Evolutionary conservation across 2,797 vertebrate species (phyloP).

Genomic region (Anguilla anguilla): DNA sequence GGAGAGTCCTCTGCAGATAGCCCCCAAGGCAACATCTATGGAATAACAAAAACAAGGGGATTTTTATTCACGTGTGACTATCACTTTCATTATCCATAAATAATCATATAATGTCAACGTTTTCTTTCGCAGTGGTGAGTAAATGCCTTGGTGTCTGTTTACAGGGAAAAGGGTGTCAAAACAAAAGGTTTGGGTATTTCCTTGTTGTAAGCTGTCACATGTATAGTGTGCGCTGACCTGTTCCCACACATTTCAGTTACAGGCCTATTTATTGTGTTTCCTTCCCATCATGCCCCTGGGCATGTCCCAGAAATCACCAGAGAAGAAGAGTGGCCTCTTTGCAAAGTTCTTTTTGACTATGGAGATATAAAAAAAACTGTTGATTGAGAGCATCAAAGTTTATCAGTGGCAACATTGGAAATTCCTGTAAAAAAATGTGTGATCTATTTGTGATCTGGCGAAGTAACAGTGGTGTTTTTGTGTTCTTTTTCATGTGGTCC

Average conservation of each 20-base stretch:
- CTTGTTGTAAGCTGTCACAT: neutral
- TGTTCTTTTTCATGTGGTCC: neutral
- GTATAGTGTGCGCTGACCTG: constrained; percentile 37
- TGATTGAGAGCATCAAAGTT: neutral
- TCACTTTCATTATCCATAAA: constrained; percentile 50
- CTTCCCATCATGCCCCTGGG: constrained; percentile 52
- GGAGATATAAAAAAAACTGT: neutral
- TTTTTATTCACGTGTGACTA: constrained; percentile 38
- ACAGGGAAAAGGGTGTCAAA: constrained; percentile 46
- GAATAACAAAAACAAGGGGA: constrained; percentile 29
- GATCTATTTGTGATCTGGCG: neutral
- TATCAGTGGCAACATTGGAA: neutral
- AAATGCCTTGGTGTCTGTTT: constrained; percentile 46
- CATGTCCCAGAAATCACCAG: constrained; percentile 31
- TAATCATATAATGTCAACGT: constrained; percentile 32
- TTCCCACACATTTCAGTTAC: constrained; percentile 59
- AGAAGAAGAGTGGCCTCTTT: neutral
- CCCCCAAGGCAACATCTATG: constrained; percentile 4
- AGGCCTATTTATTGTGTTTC: constrained; percentile 62
- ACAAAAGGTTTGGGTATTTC: constrained; percentile 16
- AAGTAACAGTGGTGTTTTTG: neutral
- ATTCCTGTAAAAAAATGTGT: neutral
- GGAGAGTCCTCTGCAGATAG: neutral
- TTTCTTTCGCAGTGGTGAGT: constrained; percentile 26
- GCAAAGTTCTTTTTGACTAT: neutral